Conservation (phyloP, 2,113 vertebrate genomes). For the Bufo bufo region DNA sequence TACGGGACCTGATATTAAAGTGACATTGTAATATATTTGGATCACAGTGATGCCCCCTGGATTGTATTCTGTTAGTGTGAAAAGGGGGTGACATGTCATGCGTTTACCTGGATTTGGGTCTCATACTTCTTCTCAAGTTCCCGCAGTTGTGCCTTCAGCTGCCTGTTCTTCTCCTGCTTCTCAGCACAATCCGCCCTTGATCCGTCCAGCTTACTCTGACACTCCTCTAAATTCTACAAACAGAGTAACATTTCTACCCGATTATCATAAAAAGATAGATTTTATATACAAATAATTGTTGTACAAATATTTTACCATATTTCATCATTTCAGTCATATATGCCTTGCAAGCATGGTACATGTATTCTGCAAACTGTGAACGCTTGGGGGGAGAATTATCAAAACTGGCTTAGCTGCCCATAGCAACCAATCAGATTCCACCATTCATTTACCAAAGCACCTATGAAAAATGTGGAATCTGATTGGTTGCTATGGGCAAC, state of each 20-base stretch:
- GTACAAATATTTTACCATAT: not conserved
- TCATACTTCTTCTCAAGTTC: constrained; percentile 60
- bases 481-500: no score
- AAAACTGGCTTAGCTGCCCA: no score
- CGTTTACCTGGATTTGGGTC: constrained; percentile 64
- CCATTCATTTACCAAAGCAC: no score
- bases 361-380: not conserved
- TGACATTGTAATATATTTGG: no score
- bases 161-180: constrained; percentile 66
- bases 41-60: not conserved
- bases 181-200: constrained; percentile 62
- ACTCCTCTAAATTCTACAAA: constrained; percentile 72
- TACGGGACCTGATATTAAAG: no score
- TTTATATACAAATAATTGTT: not conserved
- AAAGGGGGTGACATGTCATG: not conserved
- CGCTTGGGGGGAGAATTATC: no score
- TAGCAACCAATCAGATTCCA: no score
- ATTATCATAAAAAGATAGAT: not conserved
- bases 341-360: not conserved
- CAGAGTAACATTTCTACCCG: not conserved
- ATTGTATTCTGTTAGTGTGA: not conserved
- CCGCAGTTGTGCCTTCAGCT: constrained; percentile 67
- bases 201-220: constrained; percentile 69
- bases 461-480: no score
- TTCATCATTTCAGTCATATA: not conserved